Evolutionary conservation across 2,888 invertebrate species (phyloP), one percentile per base, ranked within the genome.

Genomic region (Muscina levida): DNA sequence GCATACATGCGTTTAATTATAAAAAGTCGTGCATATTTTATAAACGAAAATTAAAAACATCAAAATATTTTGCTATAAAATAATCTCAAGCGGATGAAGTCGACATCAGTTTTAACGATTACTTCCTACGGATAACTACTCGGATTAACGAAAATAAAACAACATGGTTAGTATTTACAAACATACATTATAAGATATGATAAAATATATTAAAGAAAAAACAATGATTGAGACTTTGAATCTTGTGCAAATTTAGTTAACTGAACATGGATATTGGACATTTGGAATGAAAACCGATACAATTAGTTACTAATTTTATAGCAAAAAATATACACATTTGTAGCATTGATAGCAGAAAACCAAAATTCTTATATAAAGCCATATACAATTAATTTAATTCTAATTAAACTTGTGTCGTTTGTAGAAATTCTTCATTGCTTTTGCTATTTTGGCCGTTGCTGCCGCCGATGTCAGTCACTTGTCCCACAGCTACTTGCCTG

Each of bases 401-500:
- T 8, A 10, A 2, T 10, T 42, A n/a, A 46, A 13, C 17, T 57
- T 57, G 37, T 71, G 39, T 88, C 37, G 15, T 87, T 86, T 71
- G n/a, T 86, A 89, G 89, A 89, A 89, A 86, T 87, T 87, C 86
- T 83, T 89, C 70, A 84, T 88, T 83, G 82, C 83, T 66, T 83
- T 82, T 79, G 89, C 88, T 72, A 76, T 87, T 72, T 82, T 87
- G 84, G 88, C 88, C 83, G 83, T 86, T 83, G 88, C 85, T 76
- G 84, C 87, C 46, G 89, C 89, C 83, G 89, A 89, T 86, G 89
- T 89, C 37, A 89, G 89, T 83, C 90, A 89, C 67, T 83, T 89
- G 85, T 4, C 83, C 17, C 86, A 74, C 67, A 81, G 72, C 26
- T 89, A 89, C 56, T 83, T 88, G 85, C 89, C 88, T 26, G 87